phyloP scores from a whole-genome alignment of 2,888 invertebrate genomes.

The Limnephilus auricula region DNA sequence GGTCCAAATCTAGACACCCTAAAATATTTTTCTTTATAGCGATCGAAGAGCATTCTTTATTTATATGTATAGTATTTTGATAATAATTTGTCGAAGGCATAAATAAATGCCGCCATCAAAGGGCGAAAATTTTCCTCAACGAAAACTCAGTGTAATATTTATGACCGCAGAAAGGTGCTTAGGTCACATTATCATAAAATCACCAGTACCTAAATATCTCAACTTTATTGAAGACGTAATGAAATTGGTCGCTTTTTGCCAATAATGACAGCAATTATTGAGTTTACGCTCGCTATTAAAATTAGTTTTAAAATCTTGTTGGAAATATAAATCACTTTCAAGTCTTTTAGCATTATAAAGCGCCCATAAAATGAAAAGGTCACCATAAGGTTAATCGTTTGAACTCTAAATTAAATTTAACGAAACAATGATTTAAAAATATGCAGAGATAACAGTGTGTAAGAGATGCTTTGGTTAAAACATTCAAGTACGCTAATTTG shows the following conservation, averaged over 20 bases:
- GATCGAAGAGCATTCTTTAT: too few relatives aligned
- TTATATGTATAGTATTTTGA: too few relatives aligned
- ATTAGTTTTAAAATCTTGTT: slow-evolving; percentile 37
- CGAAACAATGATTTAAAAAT: neutral
- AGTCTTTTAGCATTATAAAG: neutral
- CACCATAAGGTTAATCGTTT: neutral
- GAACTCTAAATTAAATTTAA: neutral
- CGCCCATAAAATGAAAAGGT: slow-evolving; percentile 16
- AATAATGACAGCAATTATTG: slow-evolving; percentile 33
- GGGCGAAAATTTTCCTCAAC: neutral
- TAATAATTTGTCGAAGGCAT: neutral
- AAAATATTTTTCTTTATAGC: too few relatives aligned
- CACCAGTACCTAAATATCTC: neutral
- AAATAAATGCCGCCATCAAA: neutral
- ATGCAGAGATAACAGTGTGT: neutral
- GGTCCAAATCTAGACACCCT: too few relatives aligned
- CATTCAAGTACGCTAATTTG: too few relatives aligned
- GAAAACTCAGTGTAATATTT: neutral
- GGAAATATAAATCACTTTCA: slow-evolving; percentile 28
- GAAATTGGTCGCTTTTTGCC: slow-evolving; percentile 35
- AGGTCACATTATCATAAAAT: neutral
- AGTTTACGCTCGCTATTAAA: slow-evolving; percentile 32
- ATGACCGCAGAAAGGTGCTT: slow-evolving; percentile 20
- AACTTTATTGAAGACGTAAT: slow-evolving; percentile 34
- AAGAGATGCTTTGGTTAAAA: neutral